A percentile compares a stretch with the other conserved stretches of the same genome.
These are phyloP conservation scores for Himalopsyche anomala DNA, from an alignment of 2,888 invertebrate species.

Conservation along the genomic window DNA sequence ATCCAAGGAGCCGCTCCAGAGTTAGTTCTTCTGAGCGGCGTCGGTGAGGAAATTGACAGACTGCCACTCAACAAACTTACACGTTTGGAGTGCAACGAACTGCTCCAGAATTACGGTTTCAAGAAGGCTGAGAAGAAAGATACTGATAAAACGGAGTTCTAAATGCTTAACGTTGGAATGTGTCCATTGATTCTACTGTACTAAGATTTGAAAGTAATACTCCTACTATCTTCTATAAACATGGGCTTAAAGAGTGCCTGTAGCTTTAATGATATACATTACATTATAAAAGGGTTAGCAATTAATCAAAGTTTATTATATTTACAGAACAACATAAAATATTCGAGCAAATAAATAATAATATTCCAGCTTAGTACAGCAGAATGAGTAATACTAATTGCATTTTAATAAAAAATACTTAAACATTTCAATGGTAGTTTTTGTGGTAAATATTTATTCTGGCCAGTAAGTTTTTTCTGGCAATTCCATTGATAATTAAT, in stretches of 20 bases:
- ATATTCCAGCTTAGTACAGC: background rate
- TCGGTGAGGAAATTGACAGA: slow-evolving; percentile 80
- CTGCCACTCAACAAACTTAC: slow-evolving; percentile 77
- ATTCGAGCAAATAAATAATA: too few species aligned
- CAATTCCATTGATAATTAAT: background rate
- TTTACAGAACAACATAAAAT: too few species aligned
- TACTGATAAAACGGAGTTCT: slow-evolving; percentile 24
- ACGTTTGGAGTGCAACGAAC: slow-evolving; percentile 82
- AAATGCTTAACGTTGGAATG: background rate
- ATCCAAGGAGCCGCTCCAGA: slow-evolving; percentile 82
- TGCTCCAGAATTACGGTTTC: slow-evolving; percentile 78
- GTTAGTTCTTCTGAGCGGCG: slow-evolving; percentile 77
- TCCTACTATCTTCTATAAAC: too few species aligned
- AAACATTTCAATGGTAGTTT: background rate
- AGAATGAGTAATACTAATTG: background rate
- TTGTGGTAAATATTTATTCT: background rate
- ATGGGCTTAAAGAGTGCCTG: too few species aligned
- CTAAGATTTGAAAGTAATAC: background rate
- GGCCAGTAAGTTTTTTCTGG: background rate
- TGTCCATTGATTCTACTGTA: background rate
- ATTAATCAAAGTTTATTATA: too few species aligned
- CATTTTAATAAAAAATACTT: background rate
- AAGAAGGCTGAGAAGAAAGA: slow-evolving; percentile 68
- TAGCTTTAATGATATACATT: too few species aligned
- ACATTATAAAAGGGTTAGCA: too few species aligned